Evolutionary conservation across 2,888 invertebrate species (phyloP).

Genomic region (Scaeva pyrastri): DNA sequence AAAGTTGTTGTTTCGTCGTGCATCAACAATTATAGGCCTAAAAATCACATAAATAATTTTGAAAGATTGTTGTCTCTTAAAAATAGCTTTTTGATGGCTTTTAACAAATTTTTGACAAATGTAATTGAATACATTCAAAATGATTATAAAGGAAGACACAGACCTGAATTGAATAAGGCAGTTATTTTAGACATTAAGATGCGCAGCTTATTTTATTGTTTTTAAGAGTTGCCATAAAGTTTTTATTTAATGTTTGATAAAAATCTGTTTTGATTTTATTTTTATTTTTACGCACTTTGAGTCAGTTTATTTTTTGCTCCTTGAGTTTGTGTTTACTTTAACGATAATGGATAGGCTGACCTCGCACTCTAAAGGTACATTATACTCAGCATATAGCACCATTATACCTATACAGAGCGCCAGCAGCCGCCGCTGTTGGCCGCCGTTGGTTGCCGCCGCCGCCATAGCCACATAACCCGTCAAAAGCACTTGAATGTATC

Average conservation of each 20-base stretch:
- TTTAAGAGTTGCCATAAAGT: conserved; percentile 9
- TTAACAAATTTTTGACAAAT: too few species aligned
- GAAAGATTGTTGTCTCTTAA: too few species aligned
- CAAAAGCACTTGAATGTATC: conserved; percentile 66
- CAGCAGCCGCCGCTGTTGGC: background rate
- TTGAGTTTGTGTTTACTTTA: conserved; percentile 55
- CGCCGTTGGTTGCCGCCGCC: too few species aligned
- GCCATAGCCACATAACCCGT: conserved; percentile 22
- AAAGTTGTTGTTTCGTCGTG: too few species aligned
- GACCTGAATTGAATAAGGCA: background rate
- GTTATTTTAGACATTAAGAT: background rate
- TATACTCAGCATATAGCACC: conserved; percentile 58
- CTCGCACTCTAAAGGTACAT: conserved; percentile 19
- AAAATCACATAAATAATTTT: too few species aligned
- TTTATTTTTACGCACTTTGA: conserved; percentile 46
- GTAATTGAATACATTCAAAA: too few species aligned
- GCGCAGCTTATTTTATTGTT: background rate
- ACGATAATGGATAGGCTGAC: conserved; percentile 72
- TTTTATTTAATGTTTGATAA: conserved; percentile 12
- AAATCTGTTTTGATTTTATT: conserved; percentile 42
- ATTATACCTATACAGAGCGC: background rate
- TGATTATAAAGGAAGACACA: too few species aligned
- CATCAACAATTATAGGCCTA: too few species aligned
- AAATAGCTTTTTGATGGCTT: too few species aligned
- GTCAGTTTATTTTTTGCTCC: conserved; percentile 23